phyloP scores from a whole-genome alignment of 1,140 invertebrate genomes.

The Maniola jurtina region DNA sequence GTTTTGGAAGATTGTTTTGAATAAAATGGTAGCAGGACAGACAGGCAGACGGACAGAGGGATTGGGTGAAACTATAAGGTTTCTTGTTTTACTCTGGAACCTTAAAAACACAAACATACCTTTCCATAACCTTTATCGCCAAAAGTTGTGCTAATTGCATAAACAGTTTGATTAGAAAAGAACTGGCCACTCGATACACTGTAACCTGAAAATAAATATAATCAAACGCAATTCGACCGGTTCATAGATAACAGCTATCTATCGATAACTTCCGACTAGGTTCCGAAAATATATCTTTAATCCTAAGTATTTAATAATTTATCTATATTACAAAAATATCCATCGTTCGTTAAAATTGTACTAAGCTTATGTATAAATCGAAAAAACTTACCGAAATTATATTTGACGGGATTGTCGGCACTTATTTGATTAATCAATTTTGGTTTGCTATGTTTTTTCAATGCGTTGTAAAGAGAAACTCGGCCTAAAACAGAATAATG shows the following conservation, averaged over 20 bases:
- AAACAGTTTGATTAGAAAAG: conserved; percentile 27
- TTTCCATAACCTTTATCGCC: conserved; percentile 42
- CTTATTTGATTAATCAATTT: conserved; percentile 21
- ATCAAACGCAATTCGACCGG: too few relatives aligned
- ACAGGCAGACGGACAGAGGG: too few relatives aligned
- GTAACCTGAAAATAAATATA: conserved; percentile 43
- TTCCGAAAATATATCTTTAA: too few relatives aligned
- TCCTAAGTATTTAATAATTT: too few relatives aligned
- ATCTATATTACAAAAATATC: too few relatives aligned
- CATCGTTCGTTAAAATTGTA: neutral
- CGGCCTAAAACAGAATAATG: conserved; percentile 22
- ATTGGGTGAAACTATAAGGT: too few relatives aligned
- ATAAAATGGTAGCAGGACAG: too few relatives aligned
- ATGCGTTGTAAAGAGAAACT: conserved; percentile 24
- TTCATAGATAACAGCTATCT: too few relatives aligned
- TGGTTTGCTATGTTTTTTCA: neutral
- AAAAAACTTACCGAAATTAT: conserved; percentile 34
- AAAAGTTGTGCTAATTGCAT: conserved; percentile 45
- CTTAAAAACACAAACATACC: conserved; percentile 29
- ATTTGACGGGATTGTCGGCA: conserved; percentile 3
- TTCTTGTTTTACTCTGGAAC: too few relatives aligned
- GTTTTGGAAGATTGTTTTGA: too few relatives aligned
- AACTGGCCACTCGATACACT: conserved; percentile 43
- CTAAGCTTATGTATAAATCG: neutral
- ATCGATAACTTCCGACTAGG: too few relatives aligned